phyloP scores from a whole-genome alignment of 2,888 invertebrate genomes.

The Lepidocyrtoides sp. region DNA sequence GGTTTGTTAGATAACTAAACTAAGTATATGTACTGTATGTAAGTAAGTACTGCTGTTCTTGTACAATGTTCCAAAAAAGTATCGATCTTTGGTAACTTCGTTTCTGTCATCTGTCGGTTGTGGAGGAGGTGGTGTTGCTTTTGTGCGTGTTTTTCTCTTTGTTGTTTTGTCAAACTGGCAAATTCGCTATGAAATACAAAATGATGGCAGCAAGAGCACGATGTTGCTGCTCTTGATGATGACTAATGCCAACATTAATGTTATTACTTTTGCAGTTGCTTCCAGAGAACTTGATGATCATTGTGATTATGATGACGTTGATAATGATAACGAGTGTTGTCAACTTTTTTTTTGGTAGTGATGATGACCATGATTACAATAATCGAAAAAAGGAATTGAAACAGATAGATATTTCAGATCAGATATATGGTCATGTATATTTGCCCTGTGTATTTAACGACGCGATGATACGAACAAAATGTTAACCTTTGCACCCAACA shows the following conservation, averaged over 20 bases:
- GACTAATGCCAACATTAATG: conserved; percentile 43
- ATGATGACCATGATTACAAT: no score
- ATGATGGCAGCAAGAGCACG: background rate
- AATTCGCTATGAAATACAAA: no score
- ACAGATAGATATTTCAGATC: no score
- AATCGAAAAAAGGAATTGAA: background rate
- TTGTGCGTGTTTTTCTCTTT: background rate
- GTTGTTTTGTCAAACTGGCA: background rate
- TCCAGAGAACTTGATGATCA: conserved; percentile 57
- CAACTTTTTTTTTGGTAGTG: conserved; percentile 59
- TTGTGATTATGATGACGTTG: background rate
- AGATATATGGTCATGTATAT: no score
- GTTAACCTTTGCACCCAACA: no score
- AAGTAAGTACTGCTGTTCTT: background rate
- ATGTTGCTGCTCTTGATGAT: conserved; percentile 3
- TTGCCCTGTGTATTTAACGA: no score
- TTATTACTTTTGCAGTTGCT: conserved; percentile 31
- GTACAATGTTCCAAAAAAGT: background rate
- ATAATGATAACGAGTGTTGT: conserved; percentile 29
- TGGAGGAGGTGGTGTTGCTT: background rate
- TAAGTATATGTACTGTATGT: background rate
- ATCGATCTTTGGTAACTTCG: conserved; percentile 20
- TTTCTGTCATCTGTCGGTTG: background rate
- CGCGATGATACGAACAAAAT: no score
- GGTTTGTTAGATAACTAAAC: background rate